phyloP scores from a whole-genome alignment of 2,113 vertebrate genomes.

The Apteryx mantelli region DNA sequence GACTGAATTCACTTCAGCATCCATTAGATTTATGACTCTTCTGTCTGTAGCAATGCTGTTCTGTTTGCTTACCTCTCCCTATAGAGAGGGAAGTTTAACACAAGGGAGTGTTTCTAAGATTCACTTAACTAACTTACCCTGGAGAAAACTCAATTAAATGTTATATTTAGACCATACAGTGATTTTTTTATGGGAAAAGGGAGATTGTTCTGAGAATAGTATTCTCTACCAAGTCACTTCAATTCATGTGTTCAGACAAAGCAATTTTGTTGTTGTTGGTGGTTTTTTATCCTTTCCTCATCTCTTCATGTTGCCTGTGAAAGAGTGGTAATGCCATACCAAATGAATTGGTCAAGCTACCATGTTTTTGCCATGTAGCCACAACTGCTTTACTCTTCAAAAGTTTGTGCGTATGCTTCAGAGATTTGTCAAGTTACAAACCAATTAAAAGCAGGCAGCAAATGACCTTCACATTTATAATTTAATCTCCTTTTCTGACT shows the following conservation, averaged over 20 bases:
- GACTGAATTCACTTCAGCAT: neutral
- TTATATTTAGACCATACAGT: neutral
- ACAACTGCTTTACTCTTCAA: neutral
- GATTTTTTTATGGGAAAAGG: neutral
- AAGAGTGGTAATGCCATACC: neutral
- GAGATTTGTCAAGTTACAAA: neutral
- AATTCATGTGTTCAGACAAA: neutral
- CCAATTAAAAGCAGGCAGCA: neutral
- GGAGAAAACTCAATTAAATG: neutral
- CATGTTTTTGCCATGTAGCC: neutral
- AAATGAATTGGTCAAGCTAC: neutral
- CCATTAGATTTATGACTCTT: neutral
- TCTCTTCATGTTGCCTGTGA: neutral
- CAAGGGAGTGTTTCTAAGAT: neutral
- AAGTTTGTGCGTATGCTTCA: neutral
- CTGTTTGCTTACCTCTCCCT: slow-evolving; percentile 10
- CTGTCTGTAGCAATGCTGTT: neutral
- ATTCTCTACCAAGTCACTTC: neutral
- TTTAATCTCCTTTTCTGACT: neutral
- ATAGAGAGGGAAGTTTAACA: neutral
- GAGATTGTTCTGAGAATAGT: neutral
- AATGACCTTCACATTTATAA: neutral
- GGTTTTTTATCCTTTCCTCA: neutral
- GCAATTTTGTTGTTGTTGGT: neutral
- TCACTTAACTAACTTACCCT: neutral